Conservation (phyloP, 2,113 vertebrate genomes). For the Mus spicilegus region DNA sequence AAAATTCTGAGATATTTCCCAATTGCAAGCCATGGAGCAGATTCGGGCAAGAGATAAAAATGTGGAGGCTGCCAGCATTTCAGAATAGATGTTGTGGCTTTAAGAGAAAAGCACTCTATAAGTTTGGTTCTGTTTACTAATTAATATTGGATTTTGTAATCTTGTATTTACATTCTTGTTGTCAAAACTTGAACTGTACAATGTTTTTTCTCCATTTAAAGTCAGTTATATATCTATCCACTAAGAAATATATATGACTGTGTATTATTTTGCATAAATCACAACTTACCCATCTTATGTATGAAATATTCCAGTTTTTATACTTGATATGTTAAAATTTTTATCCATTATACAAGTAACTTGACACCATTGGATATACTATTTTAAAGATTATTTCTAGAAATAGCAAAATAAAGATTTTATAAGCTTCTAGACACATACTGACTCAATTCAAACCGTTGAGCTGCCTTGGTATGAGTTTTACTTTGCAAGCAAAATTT, state of each 20-base stretch:
- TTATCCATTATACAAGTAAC: not conserved
- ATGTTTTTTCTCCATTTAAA: not conserved
- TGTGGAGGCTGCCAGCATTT: not conserved
- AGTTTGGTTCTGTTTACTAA: not conserved
- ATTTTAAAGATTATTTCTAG: not conserved
- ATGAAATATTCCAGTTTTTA: constrained; percentile 5
- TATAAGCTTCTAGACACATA: not conserved
- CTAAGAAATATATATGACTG: not conserved
- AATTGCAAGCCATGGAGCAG: not conserved
- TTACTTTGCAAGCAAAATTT: not conserved
- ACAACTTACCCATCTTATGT: not conserved
- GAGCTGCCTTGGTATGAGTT: not conserved
- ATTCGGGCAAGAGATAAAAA: not conserved
- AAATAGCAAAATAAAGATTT: not conserved
- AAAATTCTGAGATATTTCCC: not conserved
- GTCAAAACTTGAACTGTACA: not conserved
- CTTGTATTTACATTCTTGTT: not conserved
- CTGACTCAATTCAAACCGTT: not conserved
- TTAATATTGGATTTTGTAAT: not conserved
- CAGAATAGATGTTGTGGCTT: not conserved
- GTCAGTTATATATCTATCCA: not conserved
- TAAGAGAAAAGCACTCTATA: not conserved
- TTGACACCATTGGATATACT: not conserved
- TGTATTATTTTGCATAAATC: constrained; percentile 18
- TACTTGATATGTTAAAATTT: not conserved